Percentiles rank a stretch among this genome's conserved stretches.
phyloP scores from a whole-genome alignment of 2,797 vertebrate genomes.

The Rhodeus uyekii region DNA sequence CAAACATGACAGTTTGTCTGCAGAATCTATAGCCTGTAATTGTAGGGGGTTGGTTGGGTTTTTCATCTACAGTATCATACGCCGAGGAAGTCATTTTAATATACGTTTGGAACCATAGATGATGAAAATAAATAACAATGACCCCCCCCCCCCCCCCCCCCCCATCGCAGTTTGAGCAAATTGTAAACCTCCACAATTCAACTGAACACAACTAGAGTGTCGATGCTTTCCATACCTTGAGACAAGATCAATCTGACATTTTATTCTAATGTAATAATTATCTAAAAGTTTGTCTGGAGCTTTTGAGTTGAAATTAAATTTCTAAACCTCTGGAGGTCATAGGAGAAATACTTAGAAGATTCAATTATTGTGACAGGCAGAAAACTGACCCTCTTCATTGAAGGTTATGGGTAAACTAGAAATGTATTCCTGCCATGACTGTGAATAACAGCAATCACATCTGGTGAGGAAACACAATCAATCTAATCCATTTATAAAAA shows the following conservation, averaged over 20 bases:
- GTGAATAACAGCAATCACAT: neutral
- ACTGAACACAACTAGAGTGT: no score
- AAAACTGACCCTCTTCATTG: neutral
- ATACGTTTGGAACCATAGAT: no score
- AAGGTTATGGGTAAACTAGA: neutral
- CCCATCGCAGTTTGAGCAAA: no score
- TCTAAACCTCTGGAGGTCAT: neutral
- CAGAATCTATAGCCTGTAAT: no score
- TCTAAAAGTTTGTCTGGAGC: neutral
- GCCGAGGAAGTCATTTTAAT: no score
- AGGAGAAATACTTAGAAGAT: neutral
- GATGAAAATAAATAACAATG: no score
- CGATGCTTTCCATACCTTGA: no score
- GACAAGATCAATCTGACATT: neutral
- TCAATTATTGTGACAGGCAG: constrained; percentile 9
- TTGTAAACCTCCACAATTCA: no score
- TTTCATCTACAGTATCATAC: no score
- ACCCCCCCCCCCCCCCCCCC: no score
- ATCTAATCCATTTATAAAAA: constrained; percentile 8
- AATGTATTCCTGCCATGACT: neutral
- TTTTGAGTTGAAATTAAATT: neutral
- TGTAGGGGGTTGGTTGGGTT: no score
- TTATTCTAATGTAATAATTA: neutral
- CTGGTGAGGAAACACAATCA: neutral
- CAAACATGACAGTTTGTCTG: no score